Percentiles rank a stretch among this genome's conserved stretches.
Conservation (phyloP, 2,797 vertebrate genomes). For the Eidolon dupreanum region DNA sequence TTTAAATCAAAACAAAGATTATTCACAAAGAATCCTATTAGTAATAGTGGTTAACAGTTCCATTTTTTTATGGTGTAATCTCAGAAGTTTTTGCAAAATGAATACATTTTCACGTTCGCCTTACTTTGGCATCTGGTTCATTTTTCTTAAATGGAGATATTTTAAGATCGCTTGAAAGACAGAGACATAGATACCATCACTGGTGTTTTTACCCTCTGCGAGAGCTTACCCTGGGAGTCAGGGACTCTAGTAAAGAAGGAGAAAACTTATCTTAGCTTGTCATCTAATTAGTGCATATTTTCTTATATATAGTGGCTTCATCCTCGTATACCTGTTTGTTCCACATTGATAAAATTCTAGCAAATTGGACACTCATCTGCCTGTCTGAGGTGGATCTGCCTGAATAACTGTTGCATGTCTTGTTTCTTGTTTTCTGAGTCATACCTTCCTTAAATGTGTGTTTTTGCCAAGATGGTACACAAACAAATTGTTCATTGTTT, state of each 20-base stretch:
- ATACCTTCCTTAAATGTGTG: conserved; percentile 59
- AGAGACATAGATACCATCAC: not conserved
- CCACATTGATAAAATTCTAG: not conserved
- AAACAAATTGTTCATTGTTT: conserved; percentile 79
- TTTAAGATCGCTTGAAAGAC: conserved; percentile 1
- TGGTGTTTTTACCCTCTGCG: not conserved
- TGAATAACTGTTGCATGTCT: conserved; percentile 51
- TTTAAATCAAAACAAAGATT: not conserved
- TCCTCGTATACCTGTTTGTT: conserved; percentile 28
- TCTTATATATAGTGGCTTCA: not conserved
- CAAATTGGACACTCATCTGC: not conserved
- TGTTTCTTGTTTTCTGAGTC: conserved; percentile 77
- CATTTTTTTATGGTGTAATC: not conserved
- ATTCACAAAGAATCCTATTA: not conserved
- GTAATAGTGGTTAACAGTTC: not conserved
- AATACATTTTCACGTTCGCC: not conserved
- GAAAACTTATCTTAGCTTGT: not conserved
- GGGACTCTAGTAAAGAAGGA: not conserved
- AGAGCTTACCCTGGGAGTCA: not conserved
- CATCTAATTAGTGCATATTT: not conserved
- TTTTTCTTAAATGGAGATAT: conserved; percentile 30
- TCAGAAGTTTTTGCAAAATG: not conserved
- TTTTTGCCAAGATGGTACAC: conserved; percentile 74
- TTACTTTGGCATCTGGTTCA: conserved; percentile 22
- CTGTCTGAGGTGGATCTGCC: conserved; percentile 56